phyloP scores from a whole-genome alignment of 1,140 invertebrate genomes.

The Arctopsyche grandis region DNA sequence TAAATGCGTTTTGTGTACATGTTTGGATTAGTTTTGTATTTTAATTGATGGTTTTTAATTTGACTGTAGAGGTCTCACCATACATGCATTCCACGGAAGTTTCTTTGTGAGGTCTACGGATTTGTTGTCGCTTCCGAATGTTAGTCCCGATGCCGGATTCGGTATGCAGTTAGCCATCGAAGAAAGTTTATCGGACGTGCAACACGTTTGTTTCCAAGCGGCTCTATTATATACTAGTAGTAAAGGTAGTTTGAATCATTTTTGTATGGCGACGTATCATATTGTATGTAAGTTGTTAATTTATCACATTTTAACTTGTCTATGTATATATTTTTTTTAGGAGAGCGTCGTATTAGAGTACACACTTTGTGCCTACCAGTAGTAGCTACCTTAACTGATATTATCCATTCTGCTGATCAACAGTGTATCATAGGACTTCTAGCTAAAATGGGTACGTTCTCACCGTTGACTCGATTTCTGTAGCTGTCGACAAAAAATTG shows the following conservation, averaged over 20 bases:
- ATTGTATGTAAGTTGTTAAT: constrained; percentile 2
- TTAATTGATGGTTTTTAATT: not conserved
- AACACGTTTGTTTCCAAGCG: constrained; percentile 96
- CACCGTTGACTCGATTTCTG: too few species aligned
- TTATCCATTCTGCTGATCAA: constrained; percentile 93
- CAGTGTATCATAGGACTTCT: constrained; percentile 93
- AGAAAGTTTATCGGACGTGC: constrained; percentile 87
- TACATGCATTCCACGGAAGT: constrained; percentile 99
- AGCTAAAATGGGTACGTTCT: constrained; percentile 90
- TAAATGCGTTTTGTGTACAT: constrained; percentile 56
- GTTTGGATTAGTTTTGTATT: too few species aligned
- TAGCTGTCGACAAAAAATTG: too few species aligned
- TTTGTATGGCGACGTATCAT: not conserved
- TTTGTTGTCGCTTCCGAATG: constrained; percentile 94
- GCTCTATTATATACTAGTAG: constrained; percentile 97
- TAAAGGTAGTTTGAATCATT: constrained; percentile 75
- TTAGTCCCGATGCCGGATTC: constrained; percentile 98
- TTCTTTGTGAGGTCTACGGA: constrained; percentile 99
- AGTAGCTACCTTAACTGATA: constrained; percentile 82
- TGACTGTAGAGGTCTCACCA: constrained; percentile 79
- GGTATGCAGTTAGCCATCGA: constrained; percentile 98
- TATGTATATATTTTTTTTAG: constrained; percentile 65
- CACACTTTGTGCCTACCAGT: constrained; percentile 97
- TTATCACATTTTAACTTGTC: not conserved
- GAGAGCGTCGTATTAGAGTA: constrained; percentile 96